Percentiles rank a stretch among this genome's conserved stretches.
Evolutionary conservation across 1,140 invertebrate genomes (phyloP).

Genomic region (Pristionchus pacificus): DNA sequence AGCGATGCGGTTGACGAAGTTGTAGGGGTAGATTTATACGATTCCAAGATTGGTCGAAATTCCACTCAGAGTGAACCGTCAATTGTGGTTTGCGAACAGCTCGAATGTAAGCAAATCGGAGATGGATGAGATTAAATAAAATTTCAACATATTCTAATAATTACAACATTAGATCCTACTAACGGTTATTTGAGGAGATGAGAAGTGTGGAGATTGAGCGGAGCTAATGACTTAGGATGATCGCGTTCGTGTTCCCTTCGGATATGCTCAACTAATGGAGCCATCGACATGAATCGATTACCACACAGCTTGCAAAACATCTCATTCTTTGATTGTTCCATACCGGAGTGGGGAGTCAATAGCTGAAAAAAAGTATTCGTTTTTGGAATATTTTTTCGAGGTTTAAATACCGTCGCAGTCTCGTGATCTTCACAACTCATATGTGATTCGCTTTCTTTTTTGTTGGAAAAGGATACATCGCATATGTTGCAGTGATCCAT

Average conservation of each 20-base stretch:
- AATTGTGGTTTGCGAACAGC: background rate
- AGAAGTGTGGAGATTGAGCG: slow-evolving; percentile 12
- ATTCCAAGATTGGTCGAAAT: no score
- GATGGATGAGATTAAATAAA: background rate
- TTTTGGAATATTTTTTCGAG: background rate
- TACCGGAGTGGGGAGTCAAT: slow-evolving; percentile 5
- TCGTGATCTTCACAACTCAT: slow-evolving; percentile 31
- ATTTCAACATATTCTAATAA: background rate
- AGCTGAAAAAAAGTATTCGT: slow-evolving; percentile 13
- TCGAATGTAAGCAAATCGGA: background rate
- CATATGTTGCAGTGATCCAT: slow-evolving; percentile 32
- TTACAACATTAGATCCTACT: no score
- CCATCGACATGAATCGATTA: slow-evolving; percentile 22
- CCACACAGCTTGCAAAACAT: slow-evolving; percentile 26
- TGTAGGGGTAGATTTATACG: background rate
- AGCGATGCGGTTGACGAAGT: no score
- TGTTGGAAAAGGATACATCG: slow-evolving; percentile 18
- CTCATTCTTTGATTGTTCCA: background rate
- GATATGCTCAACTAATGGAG: slow-evolving; percentile 18
- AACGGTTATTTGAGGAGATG: slow-evolving; percentile 14
- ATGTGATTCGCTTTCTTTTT: slow-evolving; percentile 14
- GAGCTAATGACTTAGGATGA: slow-evolving; percentile 16
- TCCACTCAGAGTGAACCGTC: background rate
- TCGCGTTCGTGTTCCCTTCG: slow-evolving; percentile 23
- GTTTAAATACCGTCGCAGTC: slow-evolving; percentile 21